Conservation (phyloP, 2,113 vertebrate genomes). For the Clarias magur region DNA sequence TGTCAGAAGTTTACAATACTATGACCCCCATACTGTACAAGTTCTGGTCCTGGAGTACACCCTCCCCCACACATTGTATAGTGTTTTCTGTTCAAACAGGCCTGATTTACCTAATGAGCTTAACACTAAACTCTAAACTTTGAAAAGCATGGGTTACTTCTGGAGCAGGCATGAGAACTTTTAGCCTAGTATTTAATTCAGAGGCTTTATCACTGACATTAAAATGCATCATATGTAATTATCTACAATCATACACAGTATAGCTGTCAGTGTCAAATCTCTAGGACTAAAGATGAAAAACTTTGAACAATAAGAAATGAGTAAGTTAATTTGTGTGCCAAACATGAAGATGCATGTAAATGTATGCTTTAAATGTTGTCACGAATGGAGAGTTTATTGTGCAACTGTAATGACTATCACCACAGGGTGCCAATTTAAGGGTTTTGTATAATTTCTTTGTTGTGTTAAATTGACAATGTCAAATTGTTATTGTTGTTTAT, state of each 20-base stretch:
- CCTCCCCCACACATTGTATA: neutral
- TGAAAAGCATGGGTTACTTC: no score
- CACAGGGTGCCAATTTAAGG: neutral
- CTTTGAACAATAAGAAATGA: neutral
- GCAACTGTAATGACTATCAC: neutral
- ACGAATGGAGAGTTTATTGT: neutral
- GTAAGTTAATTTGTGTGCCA: neutral
- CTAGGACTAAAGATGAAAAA: neutral
- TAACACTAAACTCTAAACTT: neutral
- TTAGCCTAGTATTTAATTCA: neutral
- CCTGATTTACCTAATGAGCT: neutral
- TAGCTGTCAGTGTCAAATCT: neutral
- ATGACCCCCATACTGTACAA: neutral
- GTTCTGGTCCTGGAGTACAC: neutral
- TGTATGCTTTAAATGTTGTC: neutral
- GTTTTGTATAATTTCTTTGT: neutral
- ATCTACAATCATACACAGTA: neutral
- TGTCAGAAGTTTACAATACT: conserved; percentile 3
- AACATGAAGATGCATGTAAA: neutral
- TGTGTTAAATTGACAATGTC: neutral
- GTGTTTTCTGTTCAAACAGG: neutral
- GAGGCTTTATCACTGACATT: neutral
- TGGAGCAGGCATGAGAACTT: neutral
- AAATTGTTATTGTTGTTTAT: neutral
- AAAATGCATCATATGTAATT: neutral